These are phyloP conservation scores for Empis livida DNA, from an alignment of 2,888 invertebrate genomes.

Conservation along the genomic window DNA sequence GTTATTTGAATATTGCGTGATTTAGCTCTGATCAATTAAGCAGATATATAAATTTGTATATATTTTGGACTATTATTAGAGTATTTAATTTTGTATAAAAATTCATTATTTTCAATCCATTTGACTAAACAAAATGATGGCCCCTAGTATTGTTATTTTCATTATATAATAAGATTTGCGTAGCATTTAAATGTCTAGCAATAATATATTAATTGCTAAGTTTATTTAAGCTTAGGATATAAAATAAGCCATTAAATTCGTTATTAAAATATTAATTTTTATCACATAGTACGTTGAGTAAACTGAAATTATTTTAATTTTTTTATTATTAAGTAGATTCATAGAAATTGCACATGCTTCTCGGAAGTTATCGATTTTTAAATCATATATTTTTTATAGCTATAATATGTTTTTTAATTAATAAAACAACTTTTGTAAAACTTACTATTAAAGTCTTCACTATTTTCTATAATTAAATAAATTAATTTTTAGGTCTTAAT, in stretches of 20 bases:
- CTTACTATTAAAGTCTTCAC: too few species aligned
- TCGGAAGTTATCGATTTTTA: too few species aligned
- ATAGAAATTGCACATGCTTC: not conserved
- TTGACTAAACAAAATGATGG: not conserved
- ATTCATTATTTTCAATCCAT: slow-evolving; percentile 3
- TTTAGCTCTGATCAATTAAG: not conserved
- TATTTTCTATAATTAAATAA: too few species aligned
- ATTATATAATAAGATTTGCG: slow-evolving; percentile 5
- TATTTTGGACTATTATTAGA: not conserved
- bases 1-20: not conserved
- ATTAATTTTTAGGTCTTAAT: too few species aligned
- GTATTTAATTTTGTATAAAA: not conserved
- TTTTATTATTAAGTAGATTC: not conserved
- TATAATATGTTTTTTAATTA: too few species aligned
- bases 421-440: too few species aligned
- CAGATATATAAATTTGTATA: not conserved
- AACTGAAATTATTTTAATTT: not conserved
- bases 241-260: slow-evolving; percentile 1
- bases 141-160: slow-evolving; percentile 3
- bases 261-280: not conserved
- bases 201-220: slow-evolving; percentile 2
- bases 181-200: slow-evolving; percentile 6
- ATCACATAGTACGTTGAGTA: not conserved
- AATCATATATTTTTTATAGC: too few species aligned
- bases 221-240: slow-evolving; percentile 1